These are phyloP conservation scores for Erythrolamprus reginae DNA, from an alignment of 2,113 vertebrate genomes.

Conservation along the genomic window DNA sequence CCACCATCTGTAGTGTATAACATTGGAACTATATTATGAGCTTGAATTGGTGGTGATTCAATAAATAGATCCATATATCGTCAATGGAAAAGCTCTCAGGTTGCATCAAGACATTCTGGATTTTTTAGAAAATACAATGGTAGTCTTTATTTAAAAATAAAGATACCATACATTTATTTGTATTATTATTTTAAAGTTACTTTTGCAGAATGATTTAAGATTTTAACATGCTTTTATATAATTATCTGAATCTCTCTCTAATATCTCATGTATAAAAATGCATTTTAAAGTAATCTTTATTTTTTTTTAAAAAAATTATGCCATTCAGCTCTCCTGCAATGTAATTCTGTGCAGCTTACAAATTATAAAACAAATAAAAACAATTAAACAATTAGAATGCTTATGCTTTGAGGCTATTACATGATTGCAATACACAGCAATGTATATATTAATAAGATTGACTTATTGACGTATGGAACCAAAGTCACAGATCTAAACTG, in stretches of 20 bases:
- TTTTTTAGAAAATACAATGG: background rate
- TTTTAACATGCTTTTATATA: background rate
- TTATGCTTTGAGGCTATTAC: background rate
- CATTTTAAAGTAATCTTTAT: background rate
- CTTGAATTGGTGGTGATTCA: background rate
- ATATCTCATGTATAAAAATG: background rate
- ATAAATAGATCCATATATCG: background rate
- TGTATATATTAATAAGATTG: background rate
- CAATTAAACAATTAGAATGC: background rate
- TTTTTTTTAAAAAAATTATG: background rate
- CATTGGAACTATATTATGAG: background rate
- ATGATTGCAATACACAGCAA: background rate
- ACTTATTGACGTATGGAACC: conserved; percentile 37
- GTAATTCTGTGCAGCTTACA: background rate
- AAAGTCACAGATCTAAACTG: conserved; percentile 25
- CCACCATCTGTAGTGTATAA: background rate
- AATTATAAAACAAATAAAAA: background rate
- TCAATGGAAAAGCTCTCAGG: background rate
- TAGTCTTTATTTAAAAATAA: background rate
- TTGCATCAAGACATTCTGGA: background rate
- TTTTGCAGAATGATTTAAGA: background rate
- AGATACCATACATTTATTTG: background rate
- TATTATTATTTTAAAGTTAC: background rate
- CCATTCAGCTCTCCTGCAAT: background rate
- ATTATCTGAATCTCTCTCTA: background rate